These are phyloP conservation scores for Hipparchia sbordonii DNA, from an alignment of 2,888 invertebrate genomes.

Conservation along the genomic window DNA sequence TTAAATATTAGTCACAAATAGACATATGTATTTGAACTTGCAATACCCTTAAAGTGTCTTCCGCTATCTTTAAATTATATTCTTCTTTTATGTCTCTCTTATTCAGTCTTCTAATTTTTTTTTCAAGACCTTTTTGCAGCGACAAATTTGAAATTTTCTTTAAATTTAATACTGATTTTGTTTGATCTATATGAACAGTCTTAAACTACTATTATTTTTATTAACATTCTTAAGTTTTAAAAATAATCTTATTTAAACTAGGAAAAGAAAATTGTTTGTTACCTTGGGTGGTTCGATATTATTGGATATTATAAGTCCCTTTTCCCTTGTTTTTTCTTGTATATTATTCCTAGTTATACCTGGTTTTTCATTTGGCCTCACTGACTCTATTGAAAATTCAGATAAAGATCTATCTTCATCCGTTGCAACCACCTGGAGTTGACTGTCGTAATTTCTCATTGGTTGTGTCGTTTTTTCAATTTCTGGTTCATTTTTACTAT, in stretches of 20 bases:
- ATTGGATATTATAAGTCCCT: slow-evolving; percentile 37
- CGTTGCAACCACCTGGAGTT: neutral
- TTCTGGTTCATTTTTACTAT: slow-evolving; percentile 34
- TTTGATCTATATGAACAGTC: slow-evolving; percentile 20
- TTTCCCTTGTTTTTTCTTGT: slow-evolving; percentile 42
- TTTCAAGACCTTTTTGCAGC: slow-evolving; percentile 45
- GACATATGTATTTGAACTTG: slow-evolving; percentile 3
- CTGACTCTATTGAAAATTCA: slow-evolving; percentile 61
- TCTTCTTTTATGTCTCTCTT: slow-evolving; percentile 28
- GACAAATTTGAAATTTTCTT: neutral
- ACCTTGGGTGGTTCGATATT: slow-evolving; percentile 51
- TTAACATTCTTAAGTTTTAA: slow-evolving; percentile 10
- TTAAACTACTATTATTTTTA: slow-evolving; percentile 11
- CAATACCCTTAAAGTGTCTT: slow-evolving; percentile 20
- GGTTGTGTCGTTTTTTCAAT: slow-evolving; percentile 22
- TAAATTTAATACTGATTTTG: slow-evolving; percentile 32
- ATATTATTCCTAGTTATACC: slow-evolving; percentile 26
- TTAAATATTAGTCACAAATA: slow-evolving; percentile 8
- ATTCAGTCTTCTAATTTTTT: slow-evolving; percentile 28
- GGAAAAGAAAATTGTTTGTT: slow-evolving; percentile 34
- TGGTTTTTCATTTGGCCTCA: slow-evolving; percentile 17
- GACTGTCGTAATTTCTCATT: neutral
- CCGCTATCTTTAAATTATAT: slow-evolving; percentile 1
- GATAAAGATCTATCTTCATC: slow-evolving; percentile 61
- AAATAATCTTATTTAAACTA: slow-evolving; percentile 14